Evolutionary conservation across 2,113 vertebrate species (phyloP).

Genomic region (Pedionomus torquatus): DNA sequence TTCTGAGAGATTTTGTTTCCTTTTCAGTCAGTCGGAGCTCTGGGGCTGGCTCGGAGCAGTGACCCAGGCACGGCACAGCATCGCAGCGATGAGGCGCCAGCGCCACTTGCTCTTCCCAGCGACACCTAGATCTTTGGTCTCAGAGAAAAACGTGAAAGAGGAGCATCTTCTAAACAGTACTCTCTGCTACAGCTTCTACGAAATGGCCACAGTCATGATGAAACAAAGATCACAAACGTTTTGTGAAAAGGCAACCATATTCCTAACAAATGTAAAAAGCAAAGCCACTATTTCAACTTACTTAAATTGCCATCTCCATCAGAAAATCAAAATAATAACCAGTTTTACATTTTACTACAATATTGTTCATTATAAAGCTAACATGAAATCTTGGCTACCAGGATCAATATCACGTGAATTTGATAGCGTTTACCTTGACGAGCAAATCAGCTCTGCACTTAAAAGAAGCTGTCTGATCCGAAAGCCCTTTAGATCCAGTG

Average conservation of each 20-base stretch:
- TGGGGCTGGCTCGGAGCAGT: neutral
- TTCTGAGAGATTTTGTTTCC: neutral
- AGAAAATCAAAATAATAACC: neutral
- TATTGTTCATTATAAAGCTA: neutral
- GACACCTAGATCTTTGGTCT: neutral
- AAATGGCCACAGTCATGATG: neutral
- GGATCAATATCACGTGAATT: neutral
- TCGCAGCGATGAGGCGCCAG: neutral
- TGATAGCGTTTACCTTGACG: neutral
- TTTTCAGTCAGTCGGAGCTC: neutral
- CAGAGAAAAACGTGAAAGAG: neutral
- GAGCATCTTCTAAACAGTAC: neutral
- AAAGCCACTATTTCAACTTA: neutral
- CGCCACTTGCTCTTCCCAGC: neutral
- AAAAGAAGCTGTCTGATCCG: neutral
- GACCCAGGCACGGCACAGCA: neutral
- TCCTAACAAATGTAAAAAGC: neutral
- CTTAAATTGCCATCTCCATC: neutral
- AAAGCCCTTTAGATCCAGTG: neutral
- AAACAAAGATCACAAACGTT: neutral
- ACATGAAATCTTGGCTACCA: neutral
- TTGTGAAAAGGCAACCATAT: neutral
- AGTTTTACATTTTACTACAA: neutral
- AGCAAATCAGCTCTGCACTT: neutral
- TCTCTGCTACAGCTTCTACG: neutral